phyloP scores from a whole-genome alignment of 1,140 invertebrate genomes.

The Trichogramma pretiosum region DNA sequence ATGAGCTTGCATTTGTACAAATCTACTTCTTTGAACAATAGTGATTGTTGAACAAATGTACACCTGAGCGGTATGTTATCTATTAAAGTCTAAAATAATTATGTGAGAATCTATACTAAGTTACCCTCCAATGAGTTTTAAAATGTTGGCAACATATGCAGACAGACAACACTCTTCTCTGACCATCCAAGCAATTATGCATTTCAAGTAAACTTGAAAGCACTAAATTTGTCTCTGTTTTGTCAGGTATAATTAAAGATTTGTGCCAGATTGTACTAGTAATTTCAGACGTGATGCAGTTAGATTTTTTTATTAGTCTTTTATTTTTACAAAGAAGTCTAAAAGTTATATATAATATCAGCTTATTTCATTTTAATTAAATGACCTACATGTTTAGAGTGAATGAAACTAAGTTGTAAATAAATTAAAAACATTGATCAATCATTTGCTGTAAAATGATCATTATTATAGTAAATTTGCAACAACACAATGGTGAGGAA shows the following conservation, averaged over 20 bases:
- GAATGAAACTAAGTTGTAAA: background rate
- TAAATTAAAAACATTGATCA: background rate
- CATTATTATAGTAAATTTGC: slow-evolving; percentile 14
- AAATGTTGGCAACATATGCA: slow-evolving; percentile 3
- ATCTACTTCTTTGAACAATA: too few relatives aligned
- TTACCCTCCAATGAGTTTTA: too few relatives aligned
- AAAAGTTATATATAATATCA: slow-evolving; percentile 1
- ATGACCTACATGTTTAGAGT: slow-evolving; percentile 1
- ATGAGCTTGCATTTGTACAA: too few relatives aligned
- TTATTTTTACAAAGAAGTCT: background rate
- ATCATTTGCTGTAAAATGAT: background rate
- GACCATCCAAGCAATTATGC: slow-evolving; percentile 2
- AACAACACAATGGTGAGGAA: slow-evolving; percentile 22
- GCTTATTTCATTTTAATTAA: background rate
- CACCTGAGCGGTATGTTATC: too few relatives aligned
- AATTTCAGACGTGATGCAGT: slow-evolving; percentile 3
- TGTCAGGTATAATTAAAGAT: slow-evolving; percentile 6
- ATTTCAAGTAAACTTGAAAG: too few relatives aligned
- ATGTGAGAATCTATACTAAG: too few relatives aligned
- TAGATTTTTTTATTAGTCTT: background rate
- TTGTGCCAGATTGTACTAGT: slow-evolving; percentile 5
- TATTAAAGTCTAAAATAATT: too few relatives aligned
- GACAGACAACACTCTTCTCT: background rate
- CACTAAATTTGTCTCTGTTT: slow-evolving; percentile 13
- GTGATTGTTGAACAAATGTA: too few relatives aligned